Percentiles rank a stretch among this genome's conserved stretches.
These are phyloP conservation scores for Blomia tropicalis DNA, from an alignment of 2,888 invertebrate species.

Conservation along the genomic window DNA sequence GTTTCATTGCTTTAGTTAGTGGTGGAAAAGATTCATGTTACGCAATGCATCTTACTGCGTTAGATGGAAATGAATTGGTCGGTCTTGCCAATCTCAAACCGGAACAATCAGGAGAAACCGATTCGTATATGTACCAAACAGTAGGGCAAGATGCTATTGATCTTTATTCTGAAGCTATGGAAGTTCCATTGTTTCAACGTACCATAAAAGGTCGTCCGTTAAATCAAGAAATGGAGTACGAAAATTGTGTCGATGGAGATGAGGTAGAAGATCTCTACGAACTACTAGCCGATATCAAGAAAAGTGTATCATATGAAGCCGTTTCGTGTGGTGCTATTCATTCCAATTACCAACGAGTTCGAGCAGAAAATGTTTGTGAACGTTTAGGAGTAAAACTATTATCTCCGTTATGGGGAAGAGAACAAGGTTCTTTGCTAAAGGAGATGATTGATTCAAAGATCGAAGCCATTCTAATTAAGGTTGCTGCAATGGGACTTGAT, in stretches of 20 bases:
- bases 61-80: slow-evolving; percentile 74
- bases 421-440: slow-evolving; percentile 78
- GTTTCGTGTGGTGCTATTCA: slow-evolving; percentile 94
- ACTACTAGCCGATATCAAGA: slow-evolving; percentile 59
- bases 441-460: slow-evolving; percentile 91
- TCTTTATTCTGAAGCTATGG: slow-evolving; percentile 81
- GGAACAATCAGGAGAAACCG: slow-evolving; percentile 43
- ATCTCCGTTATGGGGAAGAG: slow-evolving; percentile 86
- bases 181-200: slow-evolving; percentile 68
- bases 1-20: slow-evolving; percentile 41
- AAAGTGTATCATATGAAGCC: slow-evolving; percentile 62
- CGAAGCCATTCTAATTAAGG: slow-evolving; percentile 90
- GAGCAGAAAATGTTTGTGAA: slow-evolving; percentile 93
- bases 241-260: slow-evolving; percentile 59
- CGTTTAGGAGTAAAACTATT: slow-evolving; percentile 73
- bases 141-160: slow-evolving; percentile 90
- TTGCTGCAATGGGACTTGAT: slow-evolving; percentile 78
- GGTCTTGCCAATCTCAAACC: slow-evolving; percentile 91
- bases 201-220: slow-evolving; percentile 68
- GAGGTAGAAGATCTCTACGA: slow-evolving; percentile 93
- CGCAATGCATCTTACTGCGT: slow-evolving; percentile 94
- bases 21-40: slow-evolving; percentile 99
- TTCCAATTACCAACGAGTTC: slow-evolving; percentile 91
- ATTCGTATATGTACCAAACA: slow-evolving; percentile 96
- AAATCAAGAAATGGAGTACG: slow-evolving; percentile 58